A percentile compares a stretch with the other conserved stretches of the same genome.
phyloP scores from a whole-genome alignment of 2,797 vertebrate species.

The Nannoperca australis region DNA sequence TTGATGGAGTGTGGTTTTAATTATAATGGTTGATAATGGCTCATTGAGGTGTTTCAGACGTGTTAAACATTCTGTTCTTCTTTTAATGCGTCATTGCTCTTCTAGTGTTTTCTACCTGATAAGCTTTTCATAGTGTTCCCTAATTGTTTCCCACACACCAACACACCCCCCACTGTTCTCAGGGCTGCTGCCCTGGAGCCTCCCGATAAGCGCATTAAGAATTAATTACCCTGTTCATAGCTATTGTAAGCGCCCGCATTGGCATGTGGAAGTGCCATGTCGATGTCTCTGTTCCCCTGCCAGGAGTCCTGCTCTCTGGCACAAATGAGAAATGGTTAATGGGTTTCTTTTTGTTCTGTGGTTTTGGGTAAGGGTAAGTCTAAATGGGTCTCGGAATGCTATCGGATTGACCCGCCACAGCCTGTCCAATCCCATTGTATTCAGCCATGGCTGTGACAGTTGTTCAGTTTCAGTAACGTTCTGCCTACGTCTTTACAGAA shows the following conservation, averaged over 20 bases:
- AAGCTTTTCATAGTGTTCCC: constrained; percentile 68
- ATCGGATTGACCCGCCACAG: constrained; percentile 46
- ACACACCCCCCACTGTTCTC: constrained; percentile 68
- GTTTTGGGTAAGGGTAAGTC: constrained; percentile 49
- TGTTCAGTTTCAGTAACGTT: constrained; percentile 42
- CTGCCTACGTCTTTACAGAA: constrained; percentile 19
- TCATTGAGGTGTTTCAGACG: constrained; percentile 57
- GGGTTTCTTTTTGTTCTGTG: constrained; percentile 76
- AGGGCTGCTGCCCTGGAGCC: constrained; percentile 69
- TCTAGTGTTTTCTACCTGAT: constrained; percentile 74
- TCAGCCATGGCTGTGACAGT: constrained; percentile 19
- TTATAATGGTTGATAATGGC: constrained; percentile 68
- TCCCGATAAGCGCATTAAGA: constrained; percentile 82
- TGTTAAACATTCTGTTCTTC: constrained; percentile 64
- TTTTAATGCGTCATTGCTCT: constrained; percentile 42
- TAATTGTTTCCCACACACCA: constrained; percentile 78
- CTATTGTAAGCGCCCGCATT: constrained; percentile 63
- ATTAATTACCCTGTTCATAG: constrained; percentile 79
- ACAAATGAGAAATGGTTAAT: constrained; percentile 72
- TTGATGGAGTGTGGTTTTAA: constrained; percentile 72
- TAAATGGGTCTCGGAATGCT: constrained; percentile 51
- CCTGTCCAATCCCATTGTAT: constrained; percentile 47
- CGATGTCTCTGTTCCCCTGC: constrained; percentile 68
- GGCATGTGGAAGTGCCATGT: constrained; percentile 63
- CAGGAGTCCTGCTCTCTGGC: constrained; percentile 69